Percentiles rank a stretch among this genome's conserved stretches.
phyloP scores from a whole-genome alignment of 1,140 invertebrate species.

The Caenorhabditis tropicalis region DNA sequence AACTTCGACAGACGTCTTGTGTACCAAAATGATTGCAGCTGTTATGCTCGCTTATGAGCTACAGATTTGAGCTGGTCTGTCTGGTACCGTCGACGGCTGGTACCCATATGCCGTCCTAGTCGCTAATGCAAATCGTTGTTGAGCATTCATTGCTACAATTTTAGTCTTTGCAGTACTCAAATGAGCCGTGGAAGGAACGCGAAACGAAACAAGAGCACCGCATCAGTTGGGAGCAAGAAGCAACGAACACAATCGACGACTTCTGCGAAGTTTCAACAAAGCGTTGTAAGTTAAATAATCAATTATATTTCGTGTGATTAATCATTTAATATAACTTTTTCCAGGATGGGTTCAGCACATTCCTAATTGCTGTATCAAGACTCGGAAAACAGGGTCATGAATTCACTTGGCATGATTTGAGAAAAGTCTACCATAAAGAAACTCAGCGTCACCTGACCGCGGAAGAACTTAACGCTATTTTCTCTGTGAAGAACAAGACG shows the following conservation, averaged over 20 bases:
- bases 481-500: not conserved
- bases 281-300: conserved; percentile 10
- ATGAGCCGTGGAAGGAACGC: conserved; percentile 14
- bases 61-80: not conserved
- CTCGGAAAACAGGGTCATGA: not conserved
- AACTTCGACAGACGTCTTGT: not conserved
- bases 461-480: conserved; percentile 3
- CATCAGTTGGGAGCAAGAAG: not conserved
- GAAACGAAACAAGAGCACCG: conserved; percentile 17
- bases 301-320: too few species aligned
- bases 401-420: conserved; percentile 24
- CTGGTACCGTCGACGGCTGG: not conserved
- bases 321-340: not conserved
- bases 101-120: not conserved
- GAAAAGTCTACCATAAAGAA: conserved; percentile 19
- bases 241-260: not conserved
- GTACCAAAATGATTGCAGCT: not conserved
- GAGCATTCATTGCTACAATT: not conserved
- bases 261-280: not conserved
- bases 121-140: not conserved
- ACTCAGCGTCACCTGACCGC: not conserved
- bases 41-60: not conserved
- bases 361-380: not conserved
- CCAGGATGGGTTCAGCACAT: conserved; percentile 1
- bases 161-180: not conserved